Conservation (phyloP, 2,888 invertebrate genomes). For the Schrankia costaestrigalis region DNA sequence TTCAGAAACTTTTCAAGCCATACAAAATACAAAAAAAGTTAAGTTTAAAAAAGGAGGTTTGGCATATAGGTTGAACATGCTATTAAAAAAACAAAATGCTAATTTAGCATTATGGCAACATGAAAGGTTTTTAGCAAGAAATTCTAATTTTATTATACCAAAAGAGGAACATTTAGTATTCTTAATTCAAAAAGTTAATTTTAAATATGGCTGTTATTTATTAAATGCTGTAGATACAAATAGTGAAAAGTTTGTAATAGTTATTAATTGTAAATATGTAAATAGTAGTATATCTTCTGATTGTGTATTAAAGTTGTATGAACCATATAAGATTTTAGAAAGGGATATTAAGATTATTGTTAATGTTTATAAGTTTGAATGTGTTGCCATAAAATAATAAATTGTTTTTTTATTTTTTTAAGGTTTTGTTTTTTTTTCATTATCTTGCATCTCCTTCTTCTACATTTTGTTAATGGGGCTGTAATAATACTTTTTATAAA, state of each 20-base stretch:
- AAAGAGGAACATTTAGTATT: constrained; percentile 50
- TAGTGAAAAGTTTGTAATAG: constrained; percentile 42
- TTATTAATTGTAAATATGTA: constrained; percentile 53
- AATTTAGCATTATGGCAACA: constrained; percentile 77
- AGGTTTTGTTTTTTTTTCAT: too few relatives aligned
- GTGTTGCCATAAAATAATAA: constrained; percentile 23
- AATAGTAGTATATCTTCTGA: constrained; percentile 39
- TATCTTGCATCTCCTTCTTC: too few relatives aligned
- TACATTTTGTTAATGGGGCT: too few relatives aligned
- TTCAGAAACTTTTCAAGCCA: too few relatives aligned
- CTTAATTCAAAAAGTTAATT: constrained; percentile 46
- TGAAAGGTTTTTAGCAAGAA: constrained; percentile 70
- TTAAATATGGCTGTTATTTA: constrained; percentile 58
- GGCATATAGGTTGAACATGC: constrained; percentile 59
- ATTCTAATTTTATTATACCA: constrained; percentile 63
- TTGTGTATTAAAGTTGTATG: constrained; percentile 54
- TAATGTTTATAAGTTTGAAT: constrained; percentile 69
- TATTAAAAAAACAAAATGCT: constrained; percentile 70
- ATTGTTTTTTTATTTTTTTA: background rate
- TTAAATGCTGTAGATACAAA: constrained; percentile 45
- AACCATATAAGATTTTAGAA: constrained; percentile 50
- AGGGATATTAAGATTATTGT: constrained; percentile 46
- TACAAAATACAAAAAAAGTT: constrained; percentile 46
- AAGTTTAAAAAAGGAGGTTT: constrained; percentile 73
- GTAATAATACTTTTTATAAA: too few relatives aligned